Evolutionary conservation across 1,140 invertebrate genomes (phyloP).

Genomic region (Bombus picipes): DNA sequence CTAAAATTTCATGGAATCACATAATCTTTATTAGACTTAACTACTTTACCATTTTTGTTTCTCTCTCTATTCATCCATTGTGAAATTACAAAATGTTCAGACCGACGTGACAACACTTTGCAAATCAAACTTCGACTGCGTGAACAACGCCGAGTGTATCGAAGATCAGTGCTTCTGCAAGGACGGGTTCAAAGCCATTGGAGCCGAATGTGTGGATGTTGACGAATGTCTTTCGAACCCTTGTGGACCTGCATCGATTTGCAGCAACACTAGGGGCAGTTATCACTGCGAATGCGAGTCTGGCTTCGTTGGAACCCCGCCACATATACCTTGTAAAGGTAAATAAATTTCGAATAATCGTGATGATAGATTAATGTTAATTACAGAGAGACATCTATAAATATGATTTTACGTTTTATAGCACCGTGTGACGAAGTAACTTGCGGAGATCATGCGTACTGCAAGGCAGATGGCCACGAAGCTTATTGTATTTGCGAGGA

Average conservation of each 20-base stretch:
- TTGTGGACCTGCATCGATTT: conserved; percentile 92
- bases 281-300: conserved; percentile 94
- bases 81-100: conserved; percentile 74
- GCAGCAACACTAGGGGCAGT: conserved; percentile 92
- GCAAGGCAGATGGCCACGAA: conserved; percentile 93
- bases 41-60: conserved; percentile 55
- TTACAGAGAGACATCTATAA: background rate
- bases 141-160: conserved; percentile 94
- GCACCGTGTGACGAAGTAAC: conserved; percentile 95
- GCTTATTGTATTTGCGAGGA: conserved; percentile 96
- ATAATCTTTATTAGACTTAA: no score
- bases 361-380: background rate
- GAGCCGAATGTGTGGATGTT: conserved; percentile 90
- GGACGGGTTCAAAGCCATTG: conserved; percentile 91
- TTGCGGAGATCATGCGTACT: conserved; percentile 94
- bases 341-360: conserved; percentile 36
- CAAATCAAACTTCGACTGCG: conserved; percentile 94
- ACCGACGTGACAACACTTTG: conserved; percentile 93
- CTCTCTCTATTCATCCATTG: background rate
- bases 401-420: conserved; percentile 56
- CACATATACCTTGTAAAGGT: conserved; percentile 90
- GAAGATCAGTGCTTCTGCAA: conserved; percentile 95
- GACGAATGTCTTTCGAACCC: conserved; percentile 91
- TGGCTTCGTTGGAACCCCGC: conserved; percentile 93
- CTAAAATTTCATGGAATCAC: no score